These are phyloP conservation scores for Mamestra brassicae DNA, from an alignment of 2,888 invertebrate genomes.

Conservation along the genomic window DNA sequence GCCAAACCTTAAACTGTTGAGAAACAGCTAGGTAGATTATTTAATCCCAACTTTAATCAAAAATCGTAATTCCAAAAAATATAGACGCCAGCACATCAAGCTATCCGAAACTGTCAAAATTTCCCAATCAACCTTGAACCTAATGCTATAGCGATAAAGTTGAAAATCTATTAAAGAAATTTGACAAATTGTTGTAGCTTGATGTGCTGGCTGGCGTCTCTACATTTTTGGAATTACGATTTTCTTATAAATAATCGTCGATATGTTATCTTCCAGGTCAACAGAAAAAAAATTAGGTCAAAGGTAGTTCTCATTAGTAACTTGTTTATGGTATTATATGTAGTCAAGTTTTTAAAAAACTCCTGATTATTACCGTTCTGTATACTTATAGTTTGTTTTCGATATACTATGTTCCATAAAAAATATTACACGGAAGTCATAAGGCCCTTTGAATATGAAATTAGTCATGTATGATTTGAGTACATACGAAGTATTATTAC, in stretches of 20 bases:
- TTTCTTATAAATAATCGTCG: conserved; percentile 10
- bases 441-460: conserved; percentile 21
- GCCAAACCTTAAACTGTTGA: too few relatives aligned
- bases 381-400: background rate
- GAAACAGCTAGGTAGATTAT: too few relatives aligned
- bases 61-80: too few relatives aligned
- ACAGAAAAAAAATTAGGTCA: background rate
- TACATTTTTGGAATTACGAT: background rate
- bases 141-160: too few relatives aligned
- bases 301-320: background rate
- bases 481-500: background rate
- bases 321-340: conserved; percentile 5
- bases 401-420: background rate
- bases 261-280: background rate
- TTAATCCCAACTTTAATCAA: too few relatives aligned
- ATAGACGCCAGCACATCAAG: too few relatives aligned
- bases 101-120: too few relatives aligned
- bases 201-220: too few relatives aligned
- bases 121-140: too few relatives aligned
- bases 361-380: background rate
- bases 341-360: background rate
- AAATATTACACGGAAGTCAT: conserved; percentile 12
- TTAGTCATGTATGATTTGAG: background rate
- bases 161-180: too few relatives aligned
- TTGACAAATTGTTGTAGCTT: too few relatives aligned